Conservation (phyloP, 2,113 vertebrate genomes). For the Apistogramma diplotaenia region DNA sequence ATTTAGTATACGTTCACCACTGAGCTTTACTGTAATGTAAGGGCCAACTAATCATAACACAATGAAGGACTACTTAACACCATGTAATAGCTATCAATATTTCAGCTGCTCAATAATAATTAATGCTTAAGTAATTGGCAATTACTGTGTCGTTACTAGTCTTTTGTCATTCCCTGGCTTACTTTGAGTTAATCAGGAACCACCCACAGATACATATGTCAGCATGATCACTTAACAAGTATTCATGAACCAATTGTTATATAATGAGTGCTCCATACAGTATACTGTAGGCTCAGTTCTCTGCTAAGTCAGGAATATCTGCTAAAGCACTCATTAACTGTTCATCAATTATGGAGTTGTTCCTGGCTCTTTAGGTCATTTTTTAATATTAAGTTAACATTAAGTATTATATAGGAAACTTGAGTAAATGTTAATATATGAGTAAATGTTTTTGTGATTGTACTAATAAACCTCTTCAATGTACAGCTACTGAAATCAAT, state of each 20-base stretch:
- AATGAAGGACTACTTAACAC: too few relatives aligned
- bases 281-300: not conserved
- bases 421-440: too few relatives aligned
- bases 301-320: not conserved
- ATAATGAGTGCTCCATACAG: not conserved
- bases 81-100: too few relatives aligned
- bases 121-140: too few relatives aligned
- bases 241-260: not conserved
- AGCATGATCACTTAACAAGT: not conserved
- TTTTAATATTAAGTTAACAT: not conserved
- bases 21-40: too few relatives aligned
- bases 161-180: not conserved
- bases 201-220: not conserved
- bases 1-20: not conserved
- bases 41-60: too few relatives aligned
- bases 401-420: not conserved
- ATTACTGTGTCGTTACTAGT: not conserved
- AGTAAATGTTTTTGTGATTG: too few relatives aligned
- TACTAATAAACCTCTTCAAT: too few relatives aligned
- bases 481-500: not conserved
- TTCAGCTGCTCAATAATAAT: too few relatives aligned
- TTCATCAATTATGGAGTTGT: not conserved
- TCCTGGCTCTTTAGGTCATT: not conserved
- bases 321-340: not conserved
- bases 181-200: not conserved